Evolutionary conservation across 2,888 invertebrate species (phyloP), one percentile per base, ranked within the genome.

Genomic region (Argyresthia goedartella): DNA sequence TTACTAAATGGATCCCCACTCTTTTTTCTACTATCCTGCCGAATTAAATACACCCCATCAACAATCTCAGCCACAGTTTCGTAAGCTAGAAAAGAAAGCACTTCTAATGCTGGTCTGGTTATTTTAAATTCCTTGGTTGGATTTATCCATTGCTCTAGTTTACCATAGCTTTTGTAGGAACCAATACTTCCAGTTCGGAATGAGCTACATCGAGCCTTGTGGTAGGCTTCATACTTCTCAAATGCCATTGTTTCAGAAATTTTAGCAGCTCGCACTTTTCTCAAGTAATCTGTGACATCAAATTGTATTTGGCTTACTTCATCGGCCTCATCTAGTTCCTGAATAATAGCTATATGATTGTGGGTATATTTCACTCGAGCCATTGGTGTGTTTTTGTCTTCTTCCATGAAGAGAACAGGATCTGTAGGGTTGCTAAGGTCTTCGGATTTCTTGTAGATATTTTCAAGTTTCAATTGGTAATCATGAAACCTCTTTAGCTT

Each of bases 51-150:
- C 0, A 95, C 93, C 60, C 93, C 90, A 76, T 97, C 97, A 1
- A 95, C 91, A 53, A 97, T 91, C 70, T 95, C 93, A 0, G 96
- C 96, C 8, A 97, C 93, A 0, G 95, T 95, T 81, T 97, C 96
- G 71, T 95, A 95, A 0, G 96, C 95, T 59, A 96, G 86, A 69
- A 96, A 97, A 48, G 93, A 91, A 56, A 97, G 74, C 3, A 96
- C 91, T 67, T 94, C 93, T 62, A 94, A 81, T 0, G 93, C 94
- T 49, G 90, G 81, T 14, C 82, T 76, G 0, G 89, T 81, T 49
- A 93, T 87, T 45, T 87, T 89, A 15, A 91, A 69, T 57, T 92
- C 91, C 41, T 89, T 87, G 4, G 86, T 88, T 0, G 91, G 88
- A 57, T 90, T 91, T 0, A 92, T 69, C 88, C 92, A 92, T 36